Base-by-base conservation (phyloP, 2,888 invertebrate genomes). In the Cerastis leucographa region DNA sequence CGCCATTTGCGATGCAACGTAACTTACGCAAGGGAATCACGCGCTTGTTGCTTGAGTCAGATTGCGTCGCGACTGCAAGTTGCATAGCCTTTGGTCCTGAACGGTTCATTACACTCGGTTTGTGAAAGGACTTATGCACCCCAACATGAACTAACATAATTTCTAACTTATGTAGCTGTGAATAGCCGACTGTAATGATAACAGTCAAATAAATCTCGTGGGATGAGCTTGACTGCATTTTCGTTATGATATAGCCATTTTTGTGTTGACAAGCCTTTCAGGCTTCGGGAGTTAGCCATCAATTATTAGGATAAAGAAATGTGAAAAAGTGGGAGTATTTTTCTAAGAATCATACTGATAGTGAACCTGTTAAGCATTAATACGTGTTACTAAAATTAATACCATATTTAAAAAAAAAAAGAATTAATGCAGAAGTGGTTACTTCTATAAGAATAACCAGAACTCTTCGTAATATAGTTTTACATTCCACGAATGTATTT, bases 291-390 rank as follows among this genome's bases (percentile, higher is more conserved):
- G n/a, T 29, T 35, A 35, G 35, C 35, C 3, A 35, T 35, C 35
- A 35, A 35, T 35, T 35, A 35, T 35, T 35, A 35, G 35, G 35
- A 35, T 35, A 35, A 3, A 35, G 35, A 3, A 35, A 35, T 35
- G 35, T 35, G 35, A 44, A 64, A 56, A 42, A 49, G 8, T 29
- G 29, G 6, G 25, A 76, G 67, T 76, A 67, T 76, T 76, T 42
- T 46, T 59, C n/a, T 46, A 62, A 49, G 19, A 29, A 42, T 61
- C 12, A 62, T n/a, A 54, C 5, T 19, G 17, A 77, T 25, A 78
- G 0, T 25, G 14, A 77, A 42, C 25, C 35, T 61, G 25, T 51
- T 7, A 35, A 9, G 29, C 22, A 62, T 62, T 22, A 22, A 35
- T 62, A 40, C 22, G 12, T 62, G 40, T 40, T 40, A 62, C 5